Base-by-base conservation (phyloP, 2,797 vertebrate genomes). In the Tinamus major region DNA sequence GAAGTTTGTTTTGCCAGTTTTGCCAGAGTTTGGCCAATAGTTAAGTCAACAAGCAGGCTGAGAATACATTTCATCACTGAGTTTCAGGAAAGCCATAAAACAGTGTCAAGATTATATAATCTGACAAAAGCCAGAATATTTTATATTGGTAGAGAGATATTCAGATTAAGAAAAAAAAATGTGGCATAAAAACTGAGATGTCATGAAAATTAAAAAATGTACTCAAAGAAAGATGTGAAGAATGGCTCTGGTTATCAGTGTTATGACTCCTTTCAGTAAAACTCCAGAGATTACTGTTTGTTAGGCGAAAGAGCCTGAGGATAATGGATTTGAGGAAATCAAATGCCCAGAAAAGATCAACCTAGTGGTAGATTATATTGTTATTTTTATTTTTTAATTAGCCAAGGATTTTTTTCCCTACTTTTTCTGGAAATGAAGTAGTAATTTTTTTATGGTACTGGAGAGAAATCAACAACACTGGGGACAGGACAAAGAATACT, bases 61-160 rank as follows among this genome's bases (percentile, higher is more conserved):
- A 87, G 63, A 95, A 95, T 33, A 90, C 23, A 90, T 79, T 91
- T 79, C 84, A 92, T 83, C 82, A 87, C 5, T 49, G 26, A n/a
- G 27, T 92, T 86, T 77, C 69, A 31, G 41, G 37, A 85, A 91
- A 79, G 56, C 42, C 87, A 79, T 67, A 92, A 90, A 85, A 79
- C 7, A 17, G 6, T 62, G 71, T 74, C 63, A 77, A 64, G 31
- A 39, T 85, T 85, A 70, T 4, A 88, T 13, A 79, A 23, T 90
- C 86, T 81, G 79, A 92, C 56, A 92, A 87, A 91, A 89, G 69
- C 20, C 48, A 74, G 37, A n/a, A n/a, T 8, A 70, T 76, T 48
- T 56, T 64, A 31, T 62, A 58, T 29, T 79, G 39, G 76, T 81
- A 84, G 41, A 92, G 58, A 81, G 0, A 1, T 42, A 84, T 23